Percentiles rank a stretch among this genome's conserved stretches.
phyloP scores from a whole-genome alignment of 2,888 invertebrate species.

The Drosophila multiciliata region DNA sequence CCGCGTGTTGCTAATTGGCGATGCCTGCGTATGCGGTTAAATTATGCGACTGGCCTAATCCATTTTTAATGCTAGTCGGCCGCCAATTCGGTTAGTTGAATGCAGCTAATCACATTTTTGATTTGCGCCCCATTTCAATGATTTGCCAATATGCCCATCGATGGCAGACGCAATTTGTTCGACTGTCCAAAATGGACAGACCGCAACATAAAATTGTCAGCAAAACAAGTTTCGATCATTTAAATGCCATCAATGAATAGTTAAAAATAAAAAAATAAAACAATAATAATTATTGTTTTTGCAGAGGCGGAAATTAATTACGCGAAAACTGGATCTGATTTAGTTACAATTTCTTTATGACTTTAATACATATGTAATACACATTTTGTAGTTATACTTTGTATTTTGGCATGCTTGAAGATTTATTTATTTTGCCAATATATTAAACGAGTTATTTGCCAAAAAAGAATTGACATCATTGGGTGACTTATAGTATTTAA shows the following conservation, averaged over 20 bases:
- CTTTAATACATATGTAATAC: background rate
- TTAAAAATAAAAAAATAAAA: slow-evolving; percentile 3
- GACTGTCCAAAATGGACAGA: slow-evolving; percentile 27
- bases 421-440: slow-evolving; percentile 22
- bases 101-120: slow-evolving; percentile 36
- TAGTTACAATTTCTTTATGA: background rate
- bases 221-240: slow-evolving; percentile 65
- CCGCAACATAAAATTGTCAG: slow-evolving; percentile 64
- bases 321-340: slow-evolving; percentile 35
- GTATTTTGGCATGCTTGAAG: slow-evolving; percentile 11
- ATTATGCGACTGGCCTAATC: slow-evolving; percentile 76
- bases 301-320: slow-evolving; percentile 23
- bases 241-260: slow-evolving; percentile 40
- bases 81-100: slow-evolving; percentile 12
- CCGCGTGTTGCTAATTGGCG: slow-evolving; percentile 58
- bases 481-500: slow-evolving; percentile 38
- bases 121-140: slow-evolving; percentile 51
- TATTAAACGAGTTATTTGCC: slow-evolving; percentile 37
- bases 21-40: slow-evolving; percentile 56
- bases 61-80: slow-evolving; percentile 75
- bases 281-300: slow-evolving; percentile 14
- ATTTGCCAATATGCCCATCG: slow-evolving; percentile 60
- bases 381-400: slow-evolving; percentile 9
- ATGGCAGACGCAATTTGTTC: slow-evolving; percentile 61
- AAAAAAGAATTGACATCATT: slow-evolving; percentile 46